phyloP scores from a whole-genome alignment of 2,113 vertebrate species.

The Haemorhous mexicanus region DNA sequence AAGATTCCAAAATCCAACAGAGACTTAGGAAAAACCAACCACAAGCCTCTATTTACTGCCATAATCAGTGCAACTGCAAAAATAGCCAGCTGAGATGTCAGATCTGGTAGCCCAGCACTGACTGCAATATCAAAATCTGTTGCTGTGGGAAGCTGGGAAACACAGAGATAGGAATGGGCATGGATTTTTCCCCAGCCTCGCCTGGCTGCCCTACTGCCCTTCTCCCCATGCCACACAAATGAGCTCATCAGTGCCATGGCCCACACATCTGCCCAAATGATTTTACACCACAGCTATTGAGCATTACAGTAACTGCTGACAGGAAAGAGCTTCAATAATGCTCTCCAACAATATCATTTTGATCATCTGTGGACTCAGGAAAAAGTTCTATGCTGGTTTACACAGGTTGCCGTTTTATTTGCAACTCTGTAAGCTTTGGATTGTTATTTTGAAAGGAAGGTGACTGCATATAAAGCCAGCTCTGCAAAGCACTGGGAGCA shows the following conservation, averaged over 20 bases:
- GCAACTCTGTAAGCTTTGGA: not conserved
- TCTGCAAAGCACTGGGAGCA: not conserved
- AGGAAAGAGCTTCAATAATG: not conserved
- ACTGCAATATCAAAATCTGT: not conserved
- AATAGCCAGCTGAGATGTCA: not conserved
- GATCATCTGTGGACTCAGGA: not conserved
- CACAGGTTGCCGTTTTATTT: not conserved
- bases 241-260: not conserved
- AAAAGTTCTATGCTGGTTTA: not conserved
- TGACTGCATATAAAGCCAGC: not conserved
- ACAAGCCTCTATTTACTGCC: not conserved
- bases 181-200: accelerated
- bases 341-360: not conserved
- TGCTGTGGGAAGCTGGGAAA: not conserved
- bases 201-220: not conserved
- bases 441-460: slow-evolving; percentile 15
- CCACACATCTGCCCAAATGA: not conserved
- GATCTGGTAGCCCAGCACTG: not conserved
- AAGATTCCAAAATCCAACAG: not conserved
- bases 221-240: not conserved
- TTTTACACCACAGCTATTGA: not conserved
- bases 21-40: not conserved
- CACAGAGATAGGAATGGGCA: not conserved
- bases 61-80: not conserved
- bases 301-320: not conserved